Evolutionary conservation across 2,888 invertebrate species (phyloP).

Genomic region (Epiblema foenella): DNA sequence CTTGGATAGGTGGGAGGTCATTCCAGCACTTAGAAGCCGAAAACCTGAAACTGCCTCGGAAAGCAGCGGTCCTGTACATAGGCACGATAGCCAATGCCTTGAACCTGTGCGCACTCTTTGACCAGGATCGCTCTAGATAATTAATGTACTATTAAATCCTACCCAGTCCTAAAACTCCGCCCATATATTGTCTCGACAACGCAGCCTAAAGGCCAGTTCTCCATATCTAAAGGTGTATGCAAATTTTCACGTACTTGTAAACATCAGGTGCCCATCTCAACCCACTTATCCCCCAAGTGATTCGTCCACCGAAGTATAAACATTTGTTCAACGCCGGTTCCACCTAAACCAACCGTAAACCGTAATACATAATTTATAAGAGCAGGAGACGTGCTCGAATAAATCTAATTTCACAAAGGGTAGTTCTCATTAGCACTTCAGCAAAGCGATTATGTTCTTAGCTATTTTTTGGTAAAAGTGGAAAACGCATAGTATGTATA

Average conservation of each 20-base stretch:
- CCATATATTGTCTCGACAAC: too few species aligned
- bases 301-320: conserved; percentile 37
- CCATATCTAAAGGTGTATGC: conserved; percentile 35
- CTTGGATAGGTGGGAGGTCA: too few species aligned
- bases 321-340: conserved; percentile 37
- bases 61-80: too few species aligned
- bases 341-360: conserved; percentile 27
- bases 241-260: conserved; percentile 23
- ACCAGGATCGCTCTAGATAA: too few species aligned
- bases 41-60: too few species aligned
- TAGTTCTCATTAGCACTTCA: conserved; percentile 9
- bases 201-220: neutral
- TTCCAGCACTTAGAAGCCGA: too few species aligned
- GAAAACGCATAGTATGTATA: too few species aligned
- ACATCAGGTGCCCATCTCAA: conserved; percentile 28
- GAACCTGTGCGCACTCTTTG: too few species aligned
- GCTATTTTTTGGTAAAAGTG: neutral
- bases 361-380: conserved; percentile 31
- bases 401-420: conserved; percentile 23
- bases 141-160: too few species aligned
- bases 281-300: conserved; percentile 35
- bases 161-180: too few species aligned
- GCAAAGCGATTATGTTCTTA: neutral
- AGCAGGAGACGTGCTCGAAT: neutral
- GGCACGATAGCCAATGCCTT: too few species aligned